Percentiles rank a stretch among this genome's conserved stretches.
Evolutionary conservation across 2,797 vertebrate species (phyloP).

Genomic region (Orestias chungarensis): DNA sequence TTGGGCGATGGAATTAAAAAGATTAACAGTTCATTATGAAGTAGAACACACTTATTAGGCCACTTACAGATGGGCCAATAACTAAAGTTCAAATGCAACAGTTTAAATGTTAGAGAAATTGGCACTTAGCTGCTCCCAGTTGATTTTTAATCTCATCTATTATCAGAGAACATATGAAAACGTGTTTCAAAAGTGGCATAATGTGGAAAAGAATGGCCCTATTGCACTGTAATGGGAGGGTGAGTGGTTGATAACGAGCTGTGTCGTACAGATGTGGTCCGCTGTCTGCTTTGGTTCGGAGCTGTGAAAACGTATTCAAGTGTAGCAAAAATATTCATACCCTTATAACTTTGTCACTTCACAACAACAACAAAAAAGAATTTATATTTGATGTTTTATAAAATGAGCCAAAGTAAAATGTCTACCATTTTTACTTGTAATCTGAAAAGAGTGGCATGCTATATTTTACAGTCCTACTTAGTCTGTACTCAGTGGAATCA

Average conservation of each 20-base stretch:
- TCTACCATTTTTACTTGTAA: background rate
- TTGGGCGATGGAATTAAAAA: slow-evolving; percentile 82
- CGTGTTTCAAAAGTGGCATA: slow-evolving; percentile 55
- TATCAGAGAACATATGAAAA: slow-evolving; percentile 71
- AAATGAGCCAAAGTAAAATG: background rate
- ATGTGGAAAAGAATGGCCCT: slow-evolving; percentile 55
- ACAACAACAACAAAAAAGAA: background rate
- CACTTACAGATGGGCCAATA: slow-evolving; percentile 78
- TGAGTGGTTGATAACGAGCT: slow-evolving; percentile 58
- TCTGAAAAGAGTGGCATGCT: background rate
- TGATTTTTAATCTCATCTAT: slow-evolving; percentile 73
- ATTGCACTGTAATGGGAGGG: slow-evolving; percentile 59
- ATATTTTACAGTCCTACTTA: background rate
- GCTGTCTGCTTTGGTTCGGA: slow-evolving; percentile 48
- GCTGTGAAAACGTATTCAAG: slow-evolving; percentile 31
- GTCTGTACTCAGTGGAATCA: background rate
- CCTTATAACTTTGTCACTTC: background rate
- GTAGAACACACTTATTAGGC: slow-evolving; percentile 78
- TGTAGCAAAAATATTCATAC: background rate
- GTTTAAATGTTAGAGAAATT: slow-evolving; percentile 77
- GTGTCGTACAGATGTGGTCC: slow-evolving; percentile 52
- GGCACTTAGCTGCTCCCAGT: slow-evolving; percentile 72
- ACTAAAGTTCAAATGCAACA: slow-evolving; percentile 79
- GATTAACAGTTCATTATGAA: slow-evolving; percentile 86
- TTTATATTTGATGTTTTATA: background rate